Evolutionary conservation across 1,140 invertebrate species (phyloP).

Genomic region (Trichogramma pretiosum): DNA sequence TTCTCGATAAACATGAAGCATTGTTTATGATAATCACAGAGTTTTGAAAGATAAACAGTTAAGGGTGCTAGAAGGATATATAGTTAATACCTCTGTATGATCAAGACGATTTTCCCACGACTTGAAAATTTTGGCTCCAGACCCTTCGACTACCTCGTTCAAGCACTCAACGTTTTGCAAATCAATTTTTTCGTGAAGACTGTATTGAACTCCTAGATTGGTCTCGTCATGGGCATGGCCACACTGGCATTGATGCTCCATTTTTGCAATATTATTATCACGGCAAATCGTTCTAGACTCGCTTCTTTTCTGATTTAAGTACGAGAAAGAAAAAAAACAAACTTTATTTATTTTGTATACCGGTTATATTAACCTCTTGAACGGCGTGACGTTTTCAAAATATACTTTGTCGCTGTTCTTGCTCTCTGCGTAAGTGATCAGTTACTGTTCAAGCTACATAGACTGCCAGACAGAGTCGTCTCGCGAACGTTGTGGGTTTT

Average conservation of each 20-base stretch:
- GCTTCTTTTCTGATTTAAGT: background rate
- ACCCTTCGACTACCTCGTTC: conserved; percentile 77
- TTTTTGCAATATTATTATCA: conserved; percentile 12
- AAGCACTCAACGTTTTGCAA: conserved; percentile 80
- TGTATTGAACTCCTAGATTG: conserved; percentile 78
- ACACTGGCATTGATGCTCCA: conserved; percentile 30
- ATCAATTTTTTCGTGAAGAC: conserved; percentile 84
- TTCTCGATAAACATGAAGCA: conserved; percentile 6
- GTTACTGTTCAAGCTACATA: too few relatives aligned
- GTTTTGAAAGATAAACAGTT: conserved; percentile 1
- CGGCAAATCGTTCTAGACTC: background rate
- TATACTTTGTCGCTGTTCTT: background rate
- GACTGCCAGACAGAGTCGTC: too few relatives aligned
- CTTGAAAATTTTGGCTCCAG: conserved; percentile 84
- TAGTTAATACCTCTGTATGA: conserved; percentile 55
- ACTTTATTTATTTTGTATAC: background rate
- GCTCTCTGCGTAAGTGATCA: conserved; percentile 7
- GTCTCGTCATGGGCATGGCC: conserved; percentile 25
- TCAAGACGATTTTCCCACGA: conserved; percentile 81
- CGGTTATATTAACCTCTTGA: conserved; percentile 3
- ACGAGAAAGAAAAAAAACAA: background rate
- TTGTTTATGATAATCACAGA: conserved; percentile 2
- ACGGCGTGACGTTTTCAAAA: background rate
- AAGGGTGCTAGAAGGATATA: background rate
- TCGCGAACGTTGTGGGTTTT: too few relatives aligned